These are phyloP conservation scores for Tinea pellionella DNA, from an alignment of 2,888 invertebrate species.

Conservation along the genomic window DNA sequence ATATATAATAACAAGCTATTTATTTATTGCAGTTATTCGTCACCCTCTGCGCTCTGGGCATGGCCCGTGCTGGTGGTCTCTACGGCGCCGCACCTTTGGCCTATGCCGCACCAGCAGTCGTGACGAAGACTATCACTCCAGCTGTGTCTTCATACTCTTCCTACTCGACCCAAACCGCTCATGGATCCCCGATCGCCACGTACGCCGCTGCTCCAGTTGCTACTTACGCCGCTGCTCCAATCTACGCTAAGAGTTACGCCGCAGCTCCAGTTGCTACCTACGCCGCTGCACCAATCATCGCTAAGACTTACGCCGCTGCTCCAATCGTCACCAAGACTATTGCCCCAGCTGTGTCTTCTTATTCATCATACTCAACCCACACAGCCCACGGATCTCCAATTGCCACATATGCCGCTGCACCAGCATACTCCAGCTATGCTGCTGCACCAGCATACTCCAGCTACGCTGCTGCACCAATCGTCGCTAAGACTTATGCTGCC, in stretches of 20 bases:
- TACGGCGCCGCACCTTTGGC: conserved; percentile 53
- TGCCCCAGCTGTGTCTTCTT: conserved; percentile 27
- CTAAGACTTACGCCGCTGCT: conserved; percentile 33
- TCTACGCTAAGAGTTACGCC: conserved; percentile 24
- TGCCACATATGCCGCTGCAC: conserved; percentile 25
- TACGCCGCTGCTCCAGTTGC: conserved; percentile 25
- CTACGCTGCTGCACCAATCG: conserved; percentile 35
- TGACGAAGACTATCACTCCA: conserved; percentile 19
- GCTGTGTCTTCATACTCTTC: conserved; percentile 24
- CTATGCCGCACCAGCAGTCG: conserved; percentile 51
- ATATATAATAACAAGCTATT: neutral
- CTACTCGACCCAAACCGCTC: conserved; percentile 27
- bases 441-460: conserved; percentile 21
- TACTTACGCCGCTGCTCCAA: conserved; percentile 26
- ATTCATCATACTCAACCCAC: conserved; percentile 18
- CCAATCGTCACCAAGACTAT: conserved; percentile 46
- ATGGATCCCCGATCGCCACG: conserved; percentile 27
- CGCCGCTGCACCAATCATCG: conserved; percentile 37
- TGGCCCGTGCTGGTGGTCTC: conserved; percentile 68
- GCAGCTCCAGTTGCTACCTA: conserved; percentile 41
- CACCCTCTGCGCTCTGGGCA: conserved; percentile 70
- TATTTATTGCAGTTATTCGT: conserved; percentile 55
- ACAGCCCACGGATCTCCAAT: conserved; percentile 23
- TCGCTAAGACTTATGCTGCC: conserved; percentile 27
- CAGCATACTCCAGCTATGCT: conserved; percentile 33